These are phyloP conservation scores for Dione juno DNA, from an alignment of 2,888 invertebrate species.

Conservation along the genomic window DNA sequence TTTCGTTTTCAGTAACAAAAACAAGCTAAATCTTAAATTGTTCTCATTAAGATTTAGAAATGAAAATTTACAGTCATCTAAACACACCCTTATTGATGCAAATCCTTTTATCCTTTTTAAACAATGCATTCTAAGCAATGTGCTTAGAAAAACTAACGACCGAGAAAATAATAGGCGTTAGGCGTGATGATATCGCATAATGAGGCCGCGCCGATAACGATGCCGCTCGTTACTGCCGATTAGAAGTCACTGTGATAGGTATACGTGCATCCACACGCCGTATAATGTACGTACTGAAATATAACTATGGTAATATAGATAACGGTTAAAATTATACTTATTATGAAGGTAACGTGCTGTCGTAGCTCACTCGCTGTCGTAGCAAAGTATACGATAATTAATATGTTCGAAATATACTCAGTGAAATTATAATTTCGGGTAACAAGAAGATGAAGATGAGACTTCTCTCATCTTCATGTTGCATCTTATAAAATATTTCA, in stretches of 20 bases:
- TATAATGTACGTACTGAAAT: constrained; percentile 8
- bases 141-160: constrained; percentile 46
- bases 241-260: constrained; percentile 43
- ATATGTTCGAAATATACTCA: no score
- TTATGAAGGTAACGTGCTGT: not conserved
- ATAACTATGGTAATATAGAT: not conserved
- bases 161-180: constrained; percentile 47
- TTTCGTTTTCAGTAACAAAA: no score
- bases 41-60: constrained; percentile 11
- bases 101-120: constrained; percentile 36
- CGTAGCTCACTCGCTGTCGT: no score
- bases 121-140: constrained; percentile 38
- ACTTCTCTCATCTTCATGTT: no score
- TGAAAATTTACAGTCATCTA: constrained; percentile 5
- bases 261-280: constrained; percentile 24
- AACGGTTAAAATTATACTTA: not conserved
- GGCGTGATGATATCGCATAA: constrained; percentile 56
- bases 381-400: no score
- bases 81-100: constrained; percentile 32
- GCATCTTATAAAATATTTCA: no score
- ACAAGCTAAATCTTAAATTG: not conserved
- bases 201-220: constrained; percentile 68
- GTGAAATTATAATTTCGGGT: no score
- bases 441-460: no score
- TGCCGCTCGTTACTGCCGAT: constrained; percentile 52